Evolutionary conservation across 2,113 vertebrate genomes (phyloP), one percentile per base, ranked within the genome.

Genomic region (Cepphus grylle): DNA sequence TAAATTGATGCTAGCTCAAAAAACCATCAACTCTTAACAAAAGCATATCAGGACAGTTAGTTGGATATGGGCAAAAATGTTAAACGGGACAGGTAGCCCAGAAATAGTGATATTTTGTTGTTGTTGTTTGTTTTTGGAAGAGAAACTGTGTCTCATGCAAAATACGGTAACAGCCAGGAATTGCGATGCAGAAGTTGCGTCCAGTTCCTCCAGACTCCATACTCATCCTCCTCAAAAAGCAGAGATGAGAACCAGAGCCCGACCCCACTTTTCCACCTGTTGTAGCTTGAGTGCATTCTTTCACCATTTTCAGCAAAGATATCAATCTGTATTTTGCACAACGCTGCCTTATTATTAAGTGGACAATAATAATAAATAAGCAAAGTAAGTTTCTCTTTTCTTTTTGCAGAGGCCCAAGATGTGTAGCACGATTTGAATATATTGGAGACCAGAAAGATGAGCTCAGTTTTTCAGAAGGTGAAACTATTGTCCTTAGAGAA

Each of bases 391-490:
- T 93, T 81, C 86, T 91, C 62, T 95, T 71, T 49, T 84, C 42
- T 97, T 95, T 97, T 53, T 89, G 93, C 91, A 99, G 99, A 49
- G 98, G 99, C 53, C 98, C 98, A 8, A 98, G 98, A 65, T 99
- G 99, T 62, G 58, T 99, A 93, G 99, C 99, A 29, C 98, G 98
- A 65, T 99, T 99, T 87, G 99, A 99, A 92, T 99, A 99, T 40
- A 99, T 99, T 18, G 99, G 98, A 45, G 99, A 99, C 94, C 98
- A 98, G 91, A 98, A 97, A 36, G 98, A 99, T 43, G 99, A 99
- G 96, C 98, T 99, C 93, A 98, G 98, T 56, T 99, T 99, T 97
- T 98, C 95, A 16, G 99, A 99, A 97, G 99, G 99, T 52, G 99
- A 99, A 74, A 97, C 98, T 78, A 99, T 99, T 96, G 65, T 96